These are phyloP conservation scores for Platyrinchus mystaceus DNA, from an alignment of 2,797 vertebrate genomes.

Conservation along the genomic window DNA sequence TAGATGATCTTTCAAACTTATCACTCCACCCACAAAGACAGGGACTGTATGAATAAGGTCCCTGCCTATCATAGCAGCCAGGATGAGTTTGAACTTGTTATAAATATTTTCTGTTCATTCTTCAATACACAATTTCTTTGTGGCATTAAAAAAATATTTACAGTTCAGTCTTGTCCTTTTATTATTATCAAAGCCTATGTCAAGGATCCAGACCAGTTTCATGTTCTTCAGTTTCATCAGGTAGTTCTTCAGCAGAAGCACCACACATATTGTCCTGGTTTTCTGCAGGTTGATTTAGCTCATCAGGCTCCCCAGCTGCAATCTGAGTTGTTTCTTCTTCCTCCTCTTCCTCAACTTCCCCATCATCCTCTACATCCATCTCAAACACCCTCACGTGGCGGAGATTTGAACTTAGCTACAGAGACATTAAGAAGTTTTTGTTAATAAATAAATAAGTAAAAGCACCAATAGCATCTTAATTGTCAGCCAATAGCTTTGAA, in stretches of 20 bases:
- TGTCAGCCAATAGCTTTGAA: background rate
- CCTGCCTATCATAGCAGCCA: background rate
- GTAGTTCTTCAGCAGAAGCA: conserved; percentile 26
- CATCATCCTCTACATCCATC: conserved; percentile 99
- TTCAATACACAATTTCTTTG: background rate
- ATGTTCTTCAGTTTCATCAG: conserved; percentile 63
- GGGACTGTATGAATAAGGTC: background rate
- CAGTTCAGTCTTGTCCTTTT: background rate
- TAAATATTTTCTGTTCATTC: background rate
- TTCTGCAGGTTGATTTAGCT: conserved; percentile 71
- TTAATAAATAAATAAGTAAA: background rate
- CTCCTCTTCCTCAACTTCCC: conserved; percentile 87
- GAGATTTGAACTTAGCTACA: conserved; percentile 91
- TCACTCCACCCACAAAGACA: background rate
- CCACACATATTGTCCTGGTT: background rate
- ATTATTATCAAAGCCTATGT: background rate
- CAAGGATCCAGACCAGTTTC: conserved; percentile 63
- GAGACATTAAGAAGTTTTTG: background rate
- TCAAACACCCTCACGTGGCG: conserved; percentile 95
- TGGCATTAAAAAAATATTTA: background rate
- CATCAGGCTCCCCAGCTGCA: conserved; percentile 79
- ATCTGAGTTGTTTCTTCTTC: conserved; percentile 76
- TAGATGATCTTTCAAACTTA: background rate
- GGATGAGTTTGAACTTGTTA: background rate
- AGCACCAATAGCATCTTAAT: background rate